Base-by-base conservation (phyloP, 2,113 vertebrate genomes). In the Rattus rattus region DNA sequence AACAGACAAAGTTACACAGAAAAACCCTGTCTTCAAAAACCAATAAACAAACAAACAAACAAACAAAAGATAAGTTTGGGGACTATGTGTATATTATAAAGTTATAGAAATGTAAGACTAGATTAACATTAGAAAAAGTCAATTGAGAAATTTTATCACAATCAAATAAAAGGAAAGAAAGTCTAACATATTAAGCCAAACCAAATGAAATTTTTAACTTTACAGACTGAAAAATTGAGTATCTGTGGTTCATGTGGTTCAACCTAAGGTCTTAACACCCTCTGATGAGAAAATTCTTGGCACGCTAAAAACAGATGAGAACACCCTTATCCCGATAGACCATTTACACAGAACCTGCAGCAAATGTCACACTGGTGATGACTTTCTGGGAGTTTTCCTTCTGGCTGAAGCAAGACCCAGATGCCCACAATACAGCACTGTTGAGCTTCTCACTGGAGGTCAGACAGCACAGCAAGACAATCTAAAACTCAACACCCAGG, bases 131-230 rank as follows among this genome's bases (percentile, higher is more conserved):
- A 65, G 76, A 79, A 36, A 36, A 90, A 43, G 61, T n/a, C 80
- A 36, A 77, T 91, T 83, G 59, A 69, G 77, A 96, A 94, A 95
- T 67, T 56, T 67, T 39, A 94, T 33, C 80, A 87, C 24, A 67
- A 61, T 65, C 28, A 89, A 90, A 79, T 12, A 92, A 43, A n/a
- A n/a, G 6, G 6, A 30, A 30, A 39, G 36, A 90, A 93, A 56
- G 30, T 59, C 73, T 52, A 85, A 69, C 39, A 63, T 9, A 36
- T 30, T 43, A 76, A 52, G 56, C 16, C 86, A 52, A 83, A 93
- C 72, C 28, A 90, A 47, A 79, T 94, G 28, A 79, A 93, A n/a
- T 43, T 28, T 22, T 26, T 80, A 43, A n/a, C 47, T 94, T 54
- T 65, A 2, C 13, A 90, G 12, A n/a, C 0, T 72, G 7, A 89